phyloP scores from a whole-genome alignment of 2,113 vertebrate species.

The Cacatua alba region DNA sequence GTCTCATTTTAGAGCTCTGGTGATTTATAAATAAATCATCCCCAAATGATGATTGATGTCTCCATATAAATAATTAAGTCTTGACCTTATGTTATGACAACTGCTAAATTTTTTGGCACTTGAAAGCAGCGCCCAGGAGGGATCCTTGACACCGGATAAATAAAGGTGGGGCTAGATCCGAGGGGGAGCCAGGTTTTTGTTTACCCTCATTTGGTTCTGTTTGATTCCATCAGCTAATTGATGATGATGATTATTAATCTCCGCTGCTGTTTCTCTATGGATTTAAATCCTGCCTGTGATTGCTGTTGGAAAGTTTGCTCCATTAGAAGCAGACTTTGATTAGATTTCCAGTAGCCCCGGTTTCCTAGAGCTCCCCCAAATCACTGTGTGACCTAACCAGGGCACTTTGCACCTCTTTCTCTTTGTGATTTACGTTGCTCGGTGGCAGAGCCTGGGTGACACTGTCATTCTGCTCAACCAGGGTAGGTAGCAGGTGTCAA shows the following conservation, averaged over 20 bases:
- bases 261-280: neutral
- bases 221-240: constrained; percentile 42
- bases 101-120: constrained; percentile 70
- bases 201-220: constrained; percentile 21
- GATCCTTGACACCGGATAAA: constrained; percentile 37
- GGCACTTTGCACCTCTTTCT: neutral
- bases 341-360: neutral
- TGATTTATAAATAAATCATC: constrained; percentile 75
- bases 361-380: neutral
- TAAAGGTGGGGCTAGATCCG: neutral
- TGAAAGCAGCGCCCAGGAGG: constrained; percentile 44
- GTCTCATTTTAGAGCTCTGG: constrained; percentile 16
- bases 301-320: constrained; percentile 14
- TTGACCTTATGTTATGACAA: constrained; percentile 78
- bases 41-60: constrained; percentile 64
- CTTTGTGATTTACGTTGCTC: accelerated
- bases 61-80: constrained; percentile 80
- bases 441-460: neutral
- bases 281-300: constrained; percentile 16
- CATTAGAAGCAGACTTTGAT: neutral
- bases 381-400: neutral
- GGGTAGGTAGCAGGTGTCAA: constrained; percentile 66
- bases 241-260: constrained; percentile 21
- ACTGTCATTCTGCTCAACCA: neutral
- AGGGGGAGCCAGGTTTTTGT: neutral